Evolutionary conservation across 1,140 invertebrate species (phyloP).

Genomic region (Chlorops oryzae): DNA sequence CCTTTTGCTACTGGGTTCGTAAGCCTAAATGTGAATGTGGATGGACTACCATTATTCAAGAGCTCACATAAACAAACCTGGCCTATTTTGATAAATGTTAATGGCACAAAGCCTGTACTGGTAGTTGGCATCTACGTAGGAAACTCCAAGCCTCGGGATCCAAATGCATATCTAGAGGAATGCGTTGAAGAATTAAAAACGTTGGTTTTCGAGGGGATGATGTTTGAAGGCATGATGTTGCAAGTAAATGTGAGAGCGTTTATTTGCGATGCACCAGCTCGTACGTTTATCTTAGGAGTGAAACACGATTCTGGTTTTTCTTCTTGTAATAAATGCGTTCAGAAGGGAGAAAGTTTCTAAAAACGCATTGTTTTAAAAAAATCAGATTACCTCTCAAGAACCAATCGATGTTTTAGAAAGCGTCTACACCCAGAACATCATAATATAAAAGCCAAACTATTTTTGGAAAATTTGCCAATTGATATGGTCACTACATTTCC

Average conservation of each 20-base stretch:
- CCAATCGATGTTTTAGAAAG: constrained; percentile 4
- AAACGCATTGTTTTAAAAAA: neutral
- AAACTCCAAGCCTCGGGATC: neutral
- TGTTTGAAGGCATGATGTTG: neutral
- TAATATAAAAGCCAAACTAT: constrained; percentile 1
- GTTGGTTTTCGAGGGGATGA: neutral
- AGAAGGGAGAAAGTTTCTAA: constrained; percentile 2
- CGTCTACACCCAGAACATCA: neutral
- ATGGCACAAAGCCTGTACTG: neutral
- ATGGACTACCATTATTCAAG: neutral
- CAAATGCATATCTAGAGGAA: neutral
- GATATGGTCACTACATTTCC: constrained; percentile 4
- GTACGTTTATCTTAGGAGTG: constrained; percentile 1
- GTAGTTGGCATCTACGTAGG: neutral
- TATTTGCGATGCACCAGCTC: constrained; percentile 7
- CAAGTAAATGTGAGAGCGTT: constrained; percentile 6
- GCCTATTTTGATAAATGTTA: neutral
- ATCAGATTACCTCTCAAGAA: neutral
- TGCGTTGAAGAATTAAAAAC: neutral
- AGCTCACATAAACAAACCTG: neutral
- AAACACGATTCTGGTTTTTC: constrained; percentile 6
- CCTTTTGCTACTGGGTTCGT: neutral
- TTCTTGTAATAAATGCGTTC: constrained; percentile 6
- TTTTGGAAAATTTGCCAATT: constrained; percentile 9
- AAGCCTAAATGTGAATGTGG: constrained; percentile 1